phyloP scores from a whole-genome alignment of 2,113 vertebrate genomes.

The Mesoclemmys tuberculata region DNA sequence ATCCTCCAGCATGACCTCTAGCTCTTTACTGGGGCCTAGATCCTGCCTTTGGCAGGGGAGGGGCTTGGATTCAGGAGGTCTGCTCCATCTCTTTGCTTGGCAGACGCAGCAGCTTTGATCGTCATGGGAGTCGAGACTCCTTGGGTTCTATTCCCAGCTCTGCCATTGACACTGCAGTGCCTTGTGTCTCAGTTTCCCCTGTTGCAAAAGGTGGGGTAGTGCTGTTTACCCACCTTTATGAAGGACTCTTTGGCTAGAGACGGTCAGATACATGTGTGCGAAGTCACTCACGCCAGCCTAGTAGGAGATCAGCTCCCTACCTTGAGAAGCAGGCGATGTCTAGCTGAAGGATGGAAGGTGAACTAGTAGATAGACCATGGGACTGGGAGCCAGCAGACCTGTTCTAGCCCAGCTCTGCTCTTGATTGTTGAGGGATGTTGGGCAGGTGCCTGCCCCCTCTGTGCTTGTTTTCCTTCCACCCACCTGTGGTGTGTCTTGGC shows the following conservation, averaged over 20 bases:
- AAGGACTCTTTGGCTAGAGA: background rate
- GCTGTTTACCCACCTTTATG: background rate
- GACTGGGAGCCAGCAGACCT: background rate
- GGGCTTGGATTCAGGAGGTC: background rate
- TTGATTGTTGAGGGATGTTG: background rate
- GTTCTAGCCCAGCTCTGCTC: background rate
- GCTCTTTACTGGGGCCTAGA: background rate
- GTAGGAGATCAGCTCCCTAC: background rate
- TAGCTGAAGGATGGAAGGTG: background rate
- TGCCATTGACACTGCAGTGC: background rate
- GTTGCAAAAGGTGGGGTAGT: background rate
- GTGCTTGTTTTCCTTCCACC: background rate
- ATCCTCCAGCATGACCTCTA: background rate
- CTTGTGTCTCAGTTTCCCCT: background rate
- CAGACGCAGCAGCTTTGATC: background rate
- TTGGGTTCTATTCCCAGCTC: background rate
- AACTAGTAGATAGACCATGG: background rate
- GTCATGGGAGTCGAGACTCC: background rate
- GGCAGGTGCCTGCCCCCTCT: background rate
- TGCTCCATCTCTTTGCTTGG: background rate
- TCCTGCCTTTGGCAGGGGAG: background rate
- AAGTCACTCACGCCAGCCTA: background rate
- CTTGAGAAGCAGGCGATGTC: background rate
- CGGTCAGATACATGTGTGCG: background rate
- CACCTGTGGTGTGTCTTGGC: background rate